Percentiles rank a stretch among this genome's conserved stretches.
Evolutionary conservation across 2,113 vertebrate genomes (phyloP).

Genomic region (Pithys albifrons): DNA sequence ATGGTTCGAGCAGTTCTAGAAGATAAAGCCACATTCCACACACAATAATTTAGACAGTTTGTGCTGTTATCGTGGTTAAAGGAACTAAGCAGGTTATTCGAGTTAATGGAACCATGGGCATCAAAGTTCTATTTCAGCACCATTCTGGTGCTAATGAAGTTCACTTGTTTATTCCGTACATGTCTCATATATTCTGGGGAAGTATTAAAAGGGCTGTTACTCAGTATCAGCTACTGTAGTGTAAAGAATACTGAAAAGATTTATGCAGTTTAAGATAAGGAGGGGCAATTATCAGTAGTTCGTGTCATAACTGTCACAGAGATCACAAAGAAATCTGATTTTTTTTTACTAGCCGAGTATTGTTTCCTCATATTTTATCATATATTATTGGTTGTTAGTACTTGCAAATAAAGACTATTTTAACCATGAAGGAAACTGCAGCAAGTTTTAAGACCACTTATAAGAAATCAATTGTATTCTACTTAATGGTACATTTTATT

Average conservation of each 20-base stretch:
- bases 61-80: background rate
- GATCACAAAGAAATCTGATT: background rate
- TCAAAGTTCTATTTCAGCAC: background rate
- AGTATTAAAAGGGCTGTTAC: background rate
- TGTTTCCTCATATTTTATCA: background rate
- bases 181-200: background rate
- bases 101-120: background rate
- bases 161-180: background rate
- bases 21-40: background rate
- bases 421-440: background rate
- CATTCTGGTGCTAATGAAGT: background rate
- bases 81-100: background rate
- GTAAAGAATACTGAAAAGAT: background rate
- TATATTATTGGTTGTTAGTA: background rate
- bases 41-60: background rate
- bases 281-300: background rate
- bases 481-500: background rate
- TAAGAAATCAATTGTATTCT: background rate
- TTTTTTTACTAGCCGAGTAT: background rate
- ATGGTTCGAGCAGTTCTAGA: slow-evolving; percentile 93
- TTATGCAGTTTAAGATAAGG: background rate
- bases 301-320: background rate
- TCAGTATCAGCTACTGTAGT: background rate
- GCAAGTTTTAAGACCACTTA: background rate
- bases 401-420: background rate